phyloP scores from a whole-genome alignment of 2,113 vertebrate genomes.

The Platichthys stellatus region DNA sequence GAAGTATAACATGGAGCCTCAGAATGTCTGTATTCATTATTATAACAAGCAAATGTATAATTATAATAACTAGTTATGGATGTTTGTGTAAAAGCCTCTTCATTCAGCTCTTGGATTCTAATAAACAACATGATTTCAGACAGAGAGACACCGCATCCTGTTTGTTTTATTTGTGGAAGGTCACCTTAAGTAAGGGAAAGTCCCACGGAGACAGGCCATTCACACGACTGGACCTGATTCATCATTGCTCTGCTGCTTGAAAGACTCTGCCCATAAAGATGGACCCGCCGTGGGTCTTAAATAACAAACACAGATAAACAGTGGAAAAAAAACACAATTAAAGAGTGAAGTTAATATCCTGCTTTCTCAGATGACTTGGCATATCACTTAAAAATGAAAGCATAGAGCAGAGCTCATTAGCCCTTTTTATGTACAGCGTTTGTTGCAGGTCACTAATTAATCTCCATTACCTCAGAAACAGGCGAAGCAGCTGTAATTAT shows the following conservation, averaged over 20 bases:
- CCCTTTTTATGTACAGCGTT: slow-evolving; percentile 85
- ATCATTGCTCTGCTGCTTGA: slow-evolving; percentile 59
- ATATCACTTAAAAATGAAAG: slow-evolving; percentile 90
- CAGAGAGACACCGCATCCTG: slow-evolving; percentile 25
- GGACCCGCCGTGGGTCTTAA: slow-evolving; percentile 53
- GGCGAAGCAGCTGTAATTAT: slow-evolving; percentile 91
- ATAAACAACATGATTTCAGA: slow-evolving; percentile 11
- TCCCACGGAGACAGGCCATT: slow-evolving; percentile 48
- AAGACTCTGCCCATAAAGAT: slow-evolving; percentile 46
- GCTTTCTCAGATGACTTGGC: slow-evolving; percentile 86
- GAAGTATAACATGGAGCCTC: no score
- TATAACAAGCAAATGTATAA: background rate
- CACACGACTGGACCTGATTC: slow-evolving; percentile 51
- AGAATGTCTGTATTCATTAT: background rate
- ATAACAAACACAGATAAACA: slow-evolving; percentile 61
- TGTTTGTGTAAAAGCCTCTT: slow-evolving; percentile 1
- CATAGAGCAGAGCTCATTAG: slow-evolving; percentile 89
- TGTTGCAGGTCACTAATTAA: slow-evolving; percentile 94
- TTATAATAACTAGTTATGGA: background rate
- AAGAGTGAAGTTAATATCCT: slow-evolving; percentile 72
- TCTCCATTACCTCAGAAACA: slow-evolving; percentile 88
- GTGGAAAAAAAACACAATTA: slow-evolving; percentile 56
- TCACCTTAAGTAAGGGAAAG: slow-evolving; percentile 60
- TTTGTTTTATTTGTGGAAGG: slow-evolving; percentile 53
- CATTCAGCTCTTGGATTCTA: background rate